Percentiles rank a stretch among this genome's conserved stretches.
Conservation (phyloP, 2,888 invertebrate species). For the Cinara cedri region DNA sequence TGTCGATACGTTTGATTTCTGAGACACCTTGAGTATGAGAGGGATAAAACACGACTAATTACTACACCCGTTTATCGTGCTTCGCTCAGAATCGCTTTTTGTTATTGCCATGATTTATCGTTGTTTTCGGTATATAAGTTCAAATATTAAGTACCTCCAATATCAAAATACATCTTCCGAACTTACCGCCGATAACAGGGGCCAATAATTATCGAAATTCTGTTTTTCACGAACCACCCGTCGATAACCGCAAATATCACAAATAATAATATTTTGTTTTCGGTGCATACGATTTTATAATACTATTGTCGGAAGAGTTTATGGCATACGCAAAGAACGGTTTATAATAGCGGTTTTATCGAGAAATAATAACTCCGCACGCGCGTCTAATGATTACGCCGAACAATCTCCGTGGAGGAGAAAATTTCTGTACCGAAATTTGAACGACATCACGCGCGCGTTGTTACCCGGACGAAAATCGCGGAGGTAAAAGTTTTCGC, state of each 20-base stretch:
- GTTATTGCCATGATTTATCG: no score
- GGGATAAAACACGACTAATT: no score
- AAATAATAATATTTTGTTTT: slow-evolving; percentile 32
- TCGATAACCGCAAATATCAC: neutral
- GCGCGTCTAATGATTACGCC: slow-evolving; percentile 5
- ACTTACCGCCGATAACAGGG: no score
- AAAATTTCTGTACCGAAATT: neutral
- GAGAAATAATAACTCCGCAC: neutral
- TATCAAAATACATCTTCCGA: no score
- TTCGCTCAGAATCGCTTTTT: no score
- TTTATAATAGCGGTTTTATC: slow-evolving; percentile 3
- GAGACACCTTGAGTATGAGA: no score
- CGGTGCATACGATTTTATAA: slow-evolving; percentile 20
- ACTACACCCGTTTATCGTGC: no score
- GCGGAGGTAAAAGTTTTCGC: slow-evolving; percentile 31
- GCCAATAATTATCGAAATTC: no score
- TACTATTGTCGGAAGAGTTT: slow-evolving; percentile 18
- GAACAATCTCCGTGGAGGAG: neutral
- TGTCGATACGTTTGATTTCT: no score
- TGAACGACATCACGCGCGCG: neutral
- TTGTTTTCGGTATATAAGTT: no score
- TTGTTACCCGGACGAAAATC: neutral
- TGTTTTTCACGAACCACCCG: no score
- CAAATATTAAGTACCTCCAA: no score
- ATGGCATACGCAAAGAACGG: neutral